These are phyloP conservation scores for Luffia ferchaultella DNA, from an alignment of 2,888 invertebrate species.

Conservation along the genomic window DNA sequence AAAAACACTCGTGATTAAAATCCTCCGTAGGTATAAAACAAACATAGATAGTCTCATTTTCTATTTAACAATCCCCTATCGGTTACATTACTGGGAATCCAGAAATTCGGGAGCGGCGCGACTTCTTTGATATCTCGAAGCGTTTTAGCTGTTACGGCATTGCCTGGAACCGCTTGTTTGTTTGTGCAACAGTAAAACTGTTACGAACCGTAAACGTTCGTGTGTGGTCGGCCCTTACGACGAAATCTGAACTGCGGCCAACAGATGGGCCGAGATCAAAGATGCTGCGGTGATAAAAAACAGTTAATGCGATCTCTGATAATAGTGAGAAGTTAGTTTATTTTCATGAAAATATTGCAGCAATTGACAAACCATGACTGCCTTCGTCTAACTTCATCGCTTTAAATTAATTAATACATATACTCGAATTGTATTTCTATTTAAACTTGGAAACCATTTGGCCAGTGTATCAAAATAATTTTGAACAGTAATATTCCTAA, in stretches of 20 bases:
- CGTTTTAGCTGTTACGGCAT: conserved; percentile 39
- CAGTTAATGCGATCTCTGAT: conserved; percentile 46
- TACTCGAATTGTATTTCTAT: too few species aligned
- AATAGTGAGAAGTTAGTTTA: background rate
- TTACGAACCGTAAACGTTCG: conserved; percentile 58
- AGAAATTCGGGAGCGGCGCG: conserved; percentile 34
- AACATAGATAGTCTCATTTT: conserved; percentile 8
- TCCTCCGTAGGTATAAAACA: too few species aligned
- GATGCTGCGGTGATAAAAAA: conserved; percentile 50
- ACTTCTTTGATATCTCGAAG: conserved; percentile 44
- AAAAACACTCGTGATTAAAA: too few species aligned
- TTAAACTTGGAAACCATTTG: too few species aligned
- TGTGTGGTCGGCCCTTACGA: conserved; percentile 66
- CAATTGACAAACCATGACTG: conserved; percentile 19
- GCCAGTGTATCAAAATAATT: too few species aligned
- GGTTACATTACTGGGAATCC: conserved; percentile 37
- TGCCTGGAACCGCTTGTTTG: conserved; percentile 60
- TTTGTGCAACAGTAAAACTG: conserved; percentile 60
- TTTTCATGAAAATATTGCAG: background rate
- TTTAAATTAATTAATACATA: too few species aligned
- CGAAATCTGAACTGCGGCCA: conserved; percentile 61
- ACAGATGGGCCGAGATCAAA: conserved; percentile 40
- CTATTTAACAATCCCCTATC: conserved; percentile 4
- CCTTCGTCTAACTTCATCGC: conserved; percentile 44
- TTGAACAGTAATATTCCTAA: too few species aligned